Conservation (phyloP, 2,888 invertebrate genomes). For the Scaptomyza polygonia region DNA sequence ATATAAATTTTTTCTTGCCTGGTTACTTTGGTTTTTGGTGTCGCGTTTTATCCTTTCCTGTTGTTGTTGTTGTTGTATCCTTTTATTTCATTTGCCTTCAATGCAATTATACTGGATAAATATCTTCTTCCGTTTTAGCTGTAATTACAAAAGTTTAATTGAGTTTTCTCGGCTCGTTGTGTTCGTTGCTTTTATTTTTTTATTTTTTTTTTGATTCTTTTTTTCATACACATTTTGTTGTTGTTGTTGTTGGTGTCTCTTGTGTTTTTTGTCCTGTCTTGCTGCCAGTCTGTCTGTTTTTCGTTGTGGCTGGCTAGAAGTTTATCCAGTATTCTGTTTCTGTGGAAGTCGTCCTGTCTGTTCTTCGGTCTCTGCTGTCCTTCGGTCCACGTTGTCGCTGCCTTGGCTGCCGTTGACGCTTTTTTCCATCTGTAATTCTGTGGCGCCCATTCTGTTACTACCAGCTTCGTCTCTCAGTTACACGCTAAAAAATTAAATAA, state of each 20-base stretch:
- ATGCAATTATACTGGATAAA: conserved; percentile 84
- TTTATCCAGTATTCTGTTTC: conserved; percentile 64
- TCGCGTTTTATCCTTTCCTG: not conserved
- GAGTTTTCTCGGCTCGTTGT: conserved; percentile 82
- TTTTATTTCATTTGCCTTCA: conserved; percentile 81
- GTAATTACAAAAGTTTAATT: conserved; percentile 85
- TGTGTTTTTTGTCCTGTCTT: conserved; percentile 33
- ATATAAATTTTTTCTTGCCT: conserved; percentile 64
- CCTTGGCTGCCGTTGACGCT: conserved; percentile 67
- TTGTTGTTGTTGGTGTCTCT: conserved; percentile 25
- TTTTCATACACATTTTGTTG: conserved; percentile 10
- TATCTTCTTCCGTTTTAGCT: conserved; percentile 84
- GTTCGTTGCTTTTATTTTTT: conserved; percentile 55
- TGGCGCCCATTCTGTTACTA: conserved; percentile 1
- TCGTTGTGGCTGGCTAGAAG: conserved; percentile 65
- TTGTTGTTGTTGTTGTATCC: conserved; percentile 27
- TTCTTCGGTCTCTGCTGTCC: not conserved
- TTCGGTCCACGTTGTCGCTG: conserved; percentile 28
- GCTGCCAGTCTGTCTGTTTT: conserved; percentile 5
- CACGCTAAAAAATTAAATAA: conserved; percentile 1
- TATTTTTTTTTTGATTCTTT: conserved; percentile 9
- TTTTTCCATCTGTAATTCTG: conserved; percentile 28
- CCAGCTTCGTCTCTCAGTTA: not conserved
- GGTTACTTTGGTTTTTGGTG: conserved; percentile 52
- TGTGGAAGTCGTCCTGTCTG: conserved; percentile 48